Evolutionary conservation across 2,888 invertebrate genomes (phyloP).

Genomic region (Hemistola chrysoprasaria): DNA sequence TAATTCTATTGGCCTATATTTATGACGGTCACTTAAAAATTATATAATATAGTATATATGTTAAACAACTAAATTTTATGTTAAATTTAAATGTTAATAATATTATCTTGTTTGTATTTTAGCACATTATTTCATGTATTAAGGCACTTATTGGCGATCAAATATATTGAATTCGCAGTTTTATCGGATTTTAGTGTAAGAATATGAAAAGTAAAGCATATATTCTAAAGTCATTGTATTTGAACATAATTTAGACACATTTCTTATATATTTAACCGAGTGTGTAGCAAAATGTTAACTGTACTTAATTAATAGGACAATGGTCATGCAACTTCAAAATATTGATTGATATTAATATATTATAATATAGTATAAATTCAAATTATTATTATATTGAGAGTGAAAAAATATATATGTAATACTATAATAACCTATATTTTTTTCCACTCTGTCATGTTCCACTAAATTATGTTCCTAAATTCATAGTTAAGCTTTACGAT

Average conservation of each 20-base stretch:
- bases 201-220: conserved; percentile 65
- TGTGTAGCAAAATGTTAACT: conserved; percentile 39
- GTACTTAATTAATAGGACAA: conserved; percentile 44
- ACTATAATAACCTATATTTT: too few species aligned
- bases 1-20: conserved; percentile 55
- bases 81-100: conserved; percentile 21
- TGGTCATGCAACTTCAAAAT: conserved; percentile 40
- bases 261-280: conserved; percentile 40
- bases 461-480: too few species aligned
- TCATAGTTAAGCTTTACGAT: too few species aligned
- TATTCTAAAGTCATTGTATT: conserved; percentile 74
- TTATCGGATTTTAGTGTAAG: conserved; percentile 28
- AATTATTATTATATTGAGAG: too few species aligned
- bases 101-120: conserved; percentile 36
- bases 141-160: conserved; percentile 39
- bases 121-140: conserved; percentile 43
- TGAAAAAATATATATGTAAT: too few species aligned
- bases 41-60: conserved; percentile 6
- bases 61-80: conserved; percentile 13
- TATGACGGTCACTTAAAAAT: conserved; percentile 25
- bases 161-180: conserved; percentile 32
- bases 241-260: conserved; percentile 49
- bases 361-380: too few species aligned
- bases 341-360: neutral
- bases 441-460: too few species aligned